Percentiles rank a stretch among this genome's conserved stretches.
phyloP scores from a whole-genome alignment of 1,140 invertebrate species.

The Manduca sexta region DNA sequence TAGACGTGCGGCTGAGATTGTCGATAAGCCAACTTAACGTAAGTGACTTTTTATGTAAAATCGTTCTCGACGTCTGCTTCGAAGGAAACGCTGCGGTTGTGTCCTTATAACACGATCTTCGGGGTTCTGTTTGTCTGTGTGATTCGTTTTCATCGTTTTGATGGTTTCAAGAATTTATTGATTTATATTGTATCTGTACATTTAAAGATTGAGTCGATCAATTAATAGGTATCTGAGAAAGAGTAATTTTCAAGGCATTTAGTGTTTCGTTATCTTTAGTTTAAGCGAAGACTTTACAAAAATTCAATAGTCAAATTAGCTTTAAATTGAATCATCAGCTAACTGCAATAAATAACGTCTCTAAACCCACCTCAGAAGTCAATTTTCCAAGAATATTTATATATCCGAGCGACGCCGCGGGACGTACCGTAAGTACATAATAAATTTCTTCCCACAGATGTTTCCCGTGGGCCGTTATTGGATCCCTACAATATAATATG shows the following conservation, averaged over 20 bases:
- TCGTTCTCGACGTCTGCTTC: constrained; percentile 9
- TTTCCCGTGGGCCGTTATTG: constrained; percentile 38
- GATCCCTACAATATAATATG: constrained; percentile 48
- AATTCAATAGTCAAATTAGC: too few species aligned
- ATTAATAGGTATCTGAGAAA: too few species aligned
- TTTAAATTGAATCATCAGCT: too few species aligned
- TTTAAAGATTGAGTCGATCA: too few species aligned
- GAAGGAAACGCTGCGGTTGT: background rate
- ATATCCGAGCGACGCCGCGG: constrained; percentile 1
- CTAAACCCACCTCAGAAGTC: too few species aligned
- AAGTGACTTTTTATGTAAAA: constrained; percentile 28
- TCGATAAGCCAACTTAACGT: constrained; percentile 16
- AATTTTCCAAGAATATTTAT: too few species aligned
- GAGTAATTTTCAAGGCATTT: too few species aligned
- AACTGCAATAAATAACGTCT: too few species aligned
- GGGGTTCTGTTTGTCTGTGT: background rate
- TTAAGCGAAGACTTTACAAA: too few species aligned
- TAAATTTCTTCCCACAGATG: constrained; percentile 48
- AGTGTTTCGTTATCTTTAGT: too few species aligned
- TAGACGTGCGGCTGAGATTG: constrained; percentile 1
- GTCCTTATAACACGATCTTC: background rate
- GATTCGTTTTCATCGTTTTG: background rate
- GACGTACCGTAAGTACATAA: constrained; percentile 18
- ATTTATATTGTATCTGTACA: too few species aligned
- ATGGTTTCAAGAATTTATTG: too few species aligned